Evolutionary conservation across 2,888 invertebrate species (phyloP).

Genomic region (Nesidiocoris tenuis): DNA sequence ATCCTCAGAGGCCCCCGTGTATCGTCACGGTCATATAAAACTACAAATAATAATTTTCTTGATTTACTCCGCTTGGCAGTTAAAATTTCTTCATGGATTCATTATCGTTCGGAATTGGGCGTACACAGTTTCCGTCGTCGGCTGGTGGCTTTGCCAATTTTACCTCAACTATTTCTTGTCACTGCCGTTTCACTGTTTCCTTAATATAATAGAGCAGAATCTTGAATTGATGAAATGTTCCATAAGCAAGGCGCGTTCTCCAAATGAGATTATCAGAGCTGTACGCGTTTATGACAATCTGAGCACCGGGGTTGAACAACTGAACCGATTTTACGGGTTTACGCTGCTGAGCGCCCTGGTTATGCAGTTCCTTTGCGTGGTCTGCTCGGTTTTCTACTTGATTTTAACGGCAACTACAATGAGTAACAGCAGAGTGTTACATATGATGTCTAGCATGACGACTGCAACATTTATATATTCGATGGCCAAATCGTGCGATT

Average conservation of each 20-base stretch:
- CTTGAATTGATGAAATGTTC: background rate
- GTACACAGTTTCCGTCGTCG: too few relatives aligned
- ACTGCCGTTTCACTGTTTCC: background rate
- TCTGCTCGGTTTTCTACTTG: background rate
- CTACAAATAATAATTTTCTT: too few relatives aligned
- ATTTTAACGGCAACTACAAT: background rate
- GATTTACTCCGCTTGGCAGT: too few relatives aligned
- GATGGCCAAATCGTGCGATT: background rate
- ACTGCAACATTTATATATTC: background rate
- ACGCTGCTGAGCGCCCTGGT: background rate
- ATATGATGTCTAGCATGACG: background rate
- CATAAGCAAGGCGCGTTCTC: background rate
- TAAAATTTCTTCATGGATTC: too few relatives aligned
- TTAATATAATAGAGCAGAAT: background rate
- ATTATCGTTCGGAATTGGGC: too few relatives aligned
- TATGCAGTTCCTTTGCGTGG: background rate
- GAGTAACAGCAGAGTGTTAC: background rate
- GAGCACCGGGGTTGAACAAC: background rate
- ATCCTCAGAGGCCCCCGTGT: too few relatives aligned
- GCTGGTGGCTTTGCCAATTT: too few relatives aligned
- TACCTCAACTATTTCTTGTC: too few relatives aligned
- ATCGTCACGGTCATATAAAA: too few relatives aligned
- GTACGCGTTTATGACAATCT: background rate
- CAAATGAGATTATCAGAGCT: background rate
- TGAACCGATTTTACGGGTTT: background rate